Evolutionary conservation across 2,797 vertebrate species (phyloP).

Genomic region (Pyrrhura leucotis): DNA sequence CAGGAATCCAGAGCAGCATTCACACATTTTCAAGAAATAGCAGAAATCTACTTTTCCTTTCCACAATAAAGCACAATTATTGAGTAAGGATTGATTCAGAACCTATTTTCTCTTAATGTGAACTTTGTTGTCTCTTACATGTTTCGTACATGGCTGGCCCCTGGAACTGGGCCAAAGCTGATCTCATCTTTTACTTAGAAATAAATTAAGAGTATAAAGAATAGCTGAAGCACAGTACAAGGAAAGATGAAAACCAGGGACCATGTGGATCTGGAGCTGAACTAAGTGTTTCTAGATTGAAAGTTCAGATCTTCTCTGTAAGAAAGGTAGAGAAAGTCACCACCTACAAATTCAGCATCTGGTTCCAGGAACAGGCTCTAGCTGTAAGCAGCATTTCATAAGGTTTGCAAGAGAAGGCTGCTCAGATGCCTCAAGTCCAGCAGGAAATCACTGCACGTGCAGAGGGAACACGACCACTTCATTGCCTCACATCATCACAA

Average conservation of each 20-base stretch:
- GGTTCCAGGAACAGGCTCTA: background rate
- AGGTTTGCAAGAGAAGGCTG: background rate
- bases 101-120: background rate
- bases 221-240: background rate
- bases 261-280: background rate
- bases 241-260: background rate
- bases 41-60: background rate
- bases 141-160: background rate
- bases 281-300: background rate
- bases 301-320: background rate
- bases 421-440: background rate
- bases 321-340: background rate
- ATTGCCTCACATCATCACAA: background rate
- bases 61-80: background rate
- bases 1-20: background rate
- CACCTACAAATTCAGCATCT: background rate
- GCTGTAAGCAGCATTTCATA: background rate
- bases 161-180: constrained; percentile 6
- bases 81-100: background rate
- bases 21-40: background rate
- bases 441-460: background rate
- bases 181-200: constrained; percentile 25
- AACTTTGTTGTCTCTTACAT: background rate
- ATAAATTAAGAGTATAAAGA: background rate
- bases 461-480: background rate